Base-by-base conservation (phyloP, 2,797 vertebrate genomes). In the Acridotheres tristis region DNA sequence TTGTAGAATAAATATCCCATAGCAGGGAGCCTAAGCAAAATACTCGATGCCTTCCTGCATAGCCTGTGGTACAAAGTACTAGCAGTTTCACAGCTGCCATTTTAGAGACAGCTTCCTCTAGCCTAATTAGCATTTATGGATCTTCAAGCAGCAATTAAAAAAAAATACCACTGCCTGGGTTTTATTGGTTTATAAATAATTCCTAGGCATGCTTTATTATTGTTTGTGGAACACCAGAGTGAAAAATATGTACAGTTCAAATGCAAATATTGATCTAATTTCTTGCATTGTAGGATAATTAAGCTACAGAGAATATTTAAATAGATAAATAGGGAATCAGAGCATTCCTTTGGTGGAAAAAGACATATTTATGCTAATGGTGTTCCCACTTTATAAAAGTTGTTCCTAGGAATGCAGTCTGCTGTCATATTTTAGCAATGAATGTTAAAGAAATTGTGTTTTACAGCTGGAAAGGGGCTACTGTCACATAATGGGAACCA, bases 171-270 rank as follows among this genome's bases (percentile, higher is more conserved):
- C 48, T 93, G 71, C 72, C 61, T 95, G 36, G 51, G 63, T 95
- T 95, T 97, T 97, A 97, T 92, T 97, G 91, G 96, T 96, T 97
- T 92, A 95, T 95, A 97, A 97, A 96, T 97, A 97, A 96, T 95
- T 93, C 69, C 74, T 77, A 75, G 78, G 61, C 67, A 94, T 92
- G 53, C 73, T 97, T 95, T 97, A 95, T 93, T 97, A 83, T 94
- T 97, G 94, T 96, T 96, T 98, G 90, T 97, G 89, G 93, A 81
- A 95, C 75, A 96, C 73, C 34, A 3, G 68, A 94, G 72, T 95
- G 86, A 97, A 97, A 97, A 97, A 93, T 90, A 75, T 83, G 63
- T 94, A 78, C 71, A 91, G 94, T 94, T 95, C 63, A 97, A 97
- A 93, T 93, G 85, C 96, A 98, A 94, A 96, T 97, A 97, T 96